Evolutionary conservation across 2,888 invertebrate genomes (phyloP).

Genomic region (Ernsta delagoae): DNA sequence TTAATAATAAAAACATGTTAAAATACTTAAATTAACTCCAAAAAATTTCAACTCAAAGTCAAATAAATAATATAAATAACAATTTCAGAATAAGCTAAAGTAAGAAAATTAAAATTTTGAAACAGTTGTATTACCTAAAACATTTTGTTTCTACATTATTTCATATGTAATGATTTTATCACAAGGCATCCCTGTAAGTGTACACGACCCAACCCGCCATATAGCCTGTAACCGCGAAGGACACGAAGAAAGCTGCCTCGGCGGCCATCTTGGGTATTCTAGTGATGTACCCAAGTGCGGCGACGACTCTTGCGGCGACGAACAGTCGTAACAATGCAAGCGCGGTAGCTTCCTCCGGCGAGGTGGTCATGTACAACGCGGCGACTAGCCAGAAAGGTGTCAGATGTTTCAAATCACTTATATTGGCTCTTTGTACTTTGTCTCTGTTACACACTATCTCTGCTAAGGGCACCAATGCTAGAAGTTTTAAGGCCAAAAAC

Average conservation of each 20-base stretch:
- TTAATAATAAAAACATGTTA: too few species aligned
- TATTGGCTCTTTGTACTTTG: conserved; percentile 54
- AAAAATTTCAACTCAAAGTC: too few species aligned
- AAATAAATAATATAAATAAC: too few species aligned
- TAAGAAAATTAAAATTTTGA: too few species aligned
- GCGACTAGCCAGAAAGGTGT: conserved; percentile 67
- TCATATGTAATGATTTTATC: too few species aligned
- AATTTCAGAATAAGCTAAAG: too few species aligned
- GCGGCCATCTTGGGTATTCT: conserved; percentile 46
- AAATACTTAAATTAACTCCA: too few species aligned
- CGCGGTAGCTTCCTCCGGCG: conserved; percentile 50
- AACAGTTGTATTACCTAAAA: too few species aligned
- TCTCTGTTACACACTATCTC: conserved; percentile 50
- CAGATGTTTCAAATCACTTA: conserved; percentile 61
- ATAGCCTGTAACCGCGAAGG: conserved; percentile 54
- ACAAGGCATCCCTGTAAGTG: conserved; percentile 49
- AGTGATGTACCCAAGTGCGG: conserved; percentile 51
- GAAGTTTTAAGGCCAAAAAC: conserved; percentile 48
- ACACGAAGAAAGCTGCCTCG: conserved; percentile 55
- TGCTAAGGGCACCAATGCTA: conserved; percentile 52
- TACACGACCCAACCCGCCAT: conserved; percentile 58
- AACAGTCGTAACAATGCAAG: conserved; percentile 51
- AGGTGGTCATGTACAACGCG: conserved; percentile 59
- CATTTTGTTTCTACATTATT: too few species aligned
- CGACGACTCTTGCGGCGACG: conserved; percentile 51